Conservation (phyloP, 2,113 vertebrate genomes). For the Chelonoidis abingdonii region DNA sequence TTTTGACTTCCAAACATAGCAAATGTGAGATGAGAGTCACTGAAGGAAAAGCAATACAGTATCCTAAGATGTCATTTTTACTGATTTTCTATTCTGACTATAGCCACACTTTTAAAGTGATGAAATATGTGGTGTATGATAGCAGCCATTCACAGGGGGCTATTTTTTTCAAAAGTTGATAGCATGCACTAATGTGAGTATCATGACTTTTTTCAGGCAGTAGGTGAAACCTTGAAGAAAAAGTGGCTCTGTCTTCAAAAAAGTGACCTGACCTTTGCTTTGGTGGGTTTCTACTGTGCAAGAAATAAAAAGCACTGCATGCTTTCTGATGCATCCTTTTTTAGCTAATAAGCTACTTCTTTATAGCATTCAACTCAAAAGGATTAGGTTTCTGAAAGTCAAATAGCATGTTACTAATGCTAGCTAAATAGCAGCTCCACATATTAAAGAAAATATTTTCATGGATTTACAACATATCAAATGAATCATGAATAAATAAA, state of each 20-base stretch:
- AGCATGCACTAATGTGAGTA: constrained; percentile 80
- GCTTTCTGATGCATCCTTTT: constrained; percentile 80
- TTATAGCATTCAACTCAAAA: constrained; percentile 81
- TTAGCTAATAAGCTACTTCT: constrained; percentile 77
- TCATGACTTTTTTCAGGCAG: constrained; percentile 89
- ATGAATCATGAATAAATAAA: constrained; percentile 52
- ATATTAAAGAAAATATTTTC: constrained; percentile 59
- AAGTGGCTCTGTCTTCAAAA: constrained; percentile 90
- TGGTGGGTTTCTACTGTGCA: constrained; percentile 87
- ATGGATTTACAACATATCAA: constrained; percentile 73
- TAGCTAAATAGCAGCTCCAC: constrained; percentile 73
- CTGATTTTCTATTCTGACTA: neutral
- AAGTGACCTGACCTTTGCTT: constrained; percentile 89
- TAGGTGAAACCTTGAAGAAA: constrained; percentile 91
- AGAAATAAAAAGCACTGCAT: constrained; percentile 86
- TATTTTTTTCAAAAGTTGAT: constrained; percentile 47
- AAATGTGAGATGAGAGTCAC: neutral
- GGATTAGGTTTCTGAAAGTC: constrained; percentile 69
- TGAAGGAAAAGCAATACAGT: neutral
- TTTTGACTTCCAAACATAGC: constrained; percentile 10
- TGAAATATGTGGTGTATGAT: neutral
- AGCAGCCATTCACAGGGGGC: constrained; percentile 42
- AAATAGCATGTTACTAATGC: constrained; percentile 80
- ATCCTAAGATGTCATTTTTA: neutral
- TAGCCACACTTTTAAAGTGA: neutral